These are phyloP conservation scores for Caenorhabditis remanei DNA, from an alignment of 1,140 invertebrate species.

Conservation along the genomic window DNA sequence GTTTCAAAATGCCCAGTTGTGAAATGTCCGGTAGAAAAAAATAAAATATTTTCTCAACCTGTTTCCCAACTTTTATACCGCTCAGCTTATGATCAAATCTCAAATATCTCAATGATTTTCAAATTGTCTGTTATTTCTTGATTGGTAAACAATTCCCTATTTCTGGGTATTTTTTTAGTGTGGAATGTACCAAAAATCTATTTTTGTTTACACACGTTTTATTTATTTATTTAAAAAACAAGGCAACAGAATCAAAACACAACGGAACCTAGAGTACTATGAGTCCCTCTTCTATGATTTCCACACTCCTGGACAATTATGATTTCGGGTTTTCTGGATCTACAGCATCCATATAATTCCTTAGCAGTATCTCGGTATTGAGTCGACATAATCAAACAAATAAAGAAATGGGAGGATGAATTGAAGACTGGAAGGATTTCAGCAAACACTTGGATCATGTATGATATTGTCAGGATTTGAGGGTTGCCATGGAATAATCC, in stretches of 20 bases:
- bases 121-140: no score
- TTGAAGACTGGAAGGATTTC: slow-evolving; percentile 42
- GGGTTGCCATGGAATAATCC: neutral
- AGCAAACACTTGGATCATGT: slow-evolving; percentile 28
- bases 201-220: no score
- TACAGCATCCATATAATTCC: neutral
- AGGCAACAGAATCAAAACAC: neutral
- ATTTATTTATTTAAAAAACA: no score
- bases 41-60: no score
- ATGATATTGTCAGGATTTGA: neutral
- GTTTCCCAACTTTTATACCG: no score
- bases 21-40: no score
- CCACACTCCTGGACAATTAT: neutral
- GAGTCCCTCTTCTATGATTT: neutral
- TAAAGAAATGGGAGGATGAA: slow-evolving; percentile 39
- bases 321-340: neutral
- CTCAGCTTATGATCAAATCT: no score
- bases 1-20: no score
- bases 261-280: neutral
- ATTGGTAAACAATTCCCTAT: no score
- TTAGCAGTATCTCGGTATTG: neutral
- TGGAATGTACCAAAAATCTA: no score
- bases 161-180: no score
- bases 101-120: no score
- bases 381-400: neutral